phyloP scores from a whole-genome alignment of 2,797 vertebrate genomes.

The Amniataba percoides region DNA sequence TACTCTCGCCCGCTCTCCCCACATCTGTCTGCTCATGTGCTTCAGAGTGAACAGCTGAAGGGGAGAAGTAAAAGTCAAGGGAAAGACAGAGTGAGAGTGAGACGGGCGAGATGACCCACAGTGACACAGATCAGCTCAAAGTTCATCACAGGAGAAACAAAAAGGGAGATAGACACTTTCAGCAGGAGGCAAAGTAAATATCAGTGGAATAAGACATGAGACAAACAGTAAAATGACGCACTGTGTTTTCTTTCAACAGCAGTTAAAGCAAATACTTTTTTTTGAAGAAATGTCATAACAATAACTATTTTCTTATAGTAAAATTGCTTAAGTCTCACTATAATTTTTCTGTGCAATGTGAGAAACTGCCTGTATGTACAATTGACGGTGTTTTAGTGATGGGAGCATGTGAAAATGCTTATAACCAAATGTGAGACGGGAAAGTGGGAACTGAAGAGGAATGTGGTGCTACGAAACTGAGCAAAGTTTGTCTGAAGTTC shows the following conservation, averaged over 20 bases:
- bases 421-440: no score
- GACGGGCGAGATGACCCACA: not conserved
- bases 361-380: not conserved
- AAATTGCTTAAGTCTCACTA: not conserved
- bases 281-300: not conserved
- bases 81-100: constrained; percentile 9
- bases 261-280: not conserved
- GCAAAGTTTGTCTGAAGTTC: not conserved
- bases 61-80: constrained; percentile 49
- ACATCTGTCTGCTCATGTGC: constrained; percentile 33
- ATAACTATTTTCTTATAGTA: not conserved
- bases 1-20: constrained; percentile 8
- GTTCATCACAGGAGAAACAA: not conserved
- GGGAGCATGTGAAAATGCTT: no score
- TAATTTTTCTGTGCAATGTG: not conserved
- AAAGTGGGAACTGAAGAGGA: not conserved
- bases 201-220: not conserved
- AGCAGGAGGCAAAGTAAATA: not conserved
- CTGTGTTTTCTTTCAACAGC: not conserved
- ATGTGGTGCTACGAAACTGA: not conserved
- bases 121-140: constrained; percentile 5
- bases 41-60: constrained; percentile 29
- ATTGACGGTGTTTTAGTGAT: not conserved
- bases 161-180: not conserved
- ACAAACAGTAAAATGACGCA: not conserved